phyloP scores from a whole-genome alignment of 2,113 vertebrate genomes.

The Phainopepla nitens region DNA sequence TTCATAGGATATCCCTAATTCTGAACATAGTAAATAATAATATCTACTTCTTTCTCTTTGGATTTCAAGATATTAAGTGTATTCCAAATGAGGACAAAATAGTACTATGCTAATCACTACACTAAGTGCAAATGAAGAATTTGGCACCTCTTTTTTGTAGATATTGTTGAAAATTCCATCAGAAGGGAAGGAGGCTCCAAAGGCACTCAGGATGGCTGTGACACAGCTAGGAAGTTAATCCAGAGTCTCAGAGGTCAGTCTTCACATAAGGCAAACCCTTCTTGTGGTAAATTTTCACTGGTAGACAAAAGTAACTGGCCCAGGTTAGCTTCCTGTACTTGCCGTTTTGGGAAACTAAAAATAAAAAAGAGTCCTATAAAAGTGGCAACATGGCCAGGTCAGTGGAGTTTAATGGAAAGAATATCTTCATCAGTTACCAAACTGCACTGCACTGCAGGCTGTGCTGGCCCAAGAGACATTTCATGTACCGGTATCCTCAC shows the following conservation, averaged over 20 bases:
- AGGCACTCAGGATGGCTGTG: neutral
- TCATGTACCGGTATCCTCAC: accelerated
- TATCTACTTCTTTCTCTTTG: neutral
- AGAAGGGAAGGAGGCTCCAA: neutral
- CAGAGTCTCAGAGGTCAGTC: neutral
- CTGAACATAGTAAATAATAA: neutral
- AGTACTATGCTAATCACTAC: neutral
- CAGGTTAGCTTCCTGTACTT: neutral
- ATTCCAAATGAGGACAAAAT: neutral
- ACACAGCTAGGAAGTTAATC: neutral
- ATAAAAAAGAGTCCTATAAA: neutral
- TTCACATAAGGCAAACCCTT: neutral
- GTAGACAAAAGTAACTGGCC: neutral
- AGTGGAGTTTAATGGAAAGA: neutral
- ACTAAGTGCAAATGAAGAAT: neutral
- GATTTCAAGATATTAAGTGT: neutral
- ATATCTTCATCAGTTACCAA: neutral
- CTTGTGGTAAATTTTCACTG: neutral
- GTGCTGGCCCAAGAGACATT: neutral
- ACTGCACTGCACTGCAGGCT: neutral
- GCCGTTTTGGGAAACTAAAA: neutral
- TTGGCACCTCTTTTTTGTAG: neutral
- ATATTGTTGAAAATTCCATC: neutral
- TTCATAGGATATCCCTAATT: neutral
- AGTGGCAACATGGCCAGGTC: neutral